phyloP scores from a whole-genome alignment of 1,140 invertebrate species.

The Stenopsyche tienmushanensis region DNA sequence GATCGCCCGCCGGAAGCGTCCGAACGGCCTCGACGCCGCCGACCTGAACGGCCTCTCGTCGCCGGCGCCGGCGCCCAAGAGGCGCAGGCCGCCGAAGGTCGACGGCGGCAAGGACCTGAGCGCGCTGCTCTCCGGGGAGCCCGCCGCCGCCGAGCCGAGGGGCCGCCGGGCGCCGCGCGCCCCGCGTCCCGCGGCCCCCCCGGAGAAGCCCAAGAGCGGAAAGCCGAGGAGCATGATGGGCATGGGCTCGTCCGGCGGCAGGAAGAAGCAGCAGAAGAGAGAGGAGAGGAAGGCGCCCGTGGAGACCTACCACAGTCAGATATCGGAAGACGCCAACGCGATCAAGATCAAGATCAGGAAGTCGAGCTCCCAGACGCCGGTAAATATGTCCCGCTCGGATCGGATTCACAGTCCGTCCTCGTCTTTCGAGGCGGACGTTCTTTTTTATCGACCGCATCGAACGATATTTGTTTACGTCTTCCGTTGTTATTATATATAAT shows the following conservation, averaged over 20 bases:
- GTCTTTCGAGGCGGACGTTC: not conserved
- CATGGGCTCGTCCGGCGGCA: slow-evolving; percentile 50
- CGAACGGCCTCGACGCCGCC: too few species aligned
- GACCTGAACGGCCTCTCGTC: slow-evolving; percentile 19
- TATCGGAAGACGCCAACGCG: slow-evolving; percentile 52
- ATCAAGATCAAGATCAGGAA: slow-evolving; percentile 53
- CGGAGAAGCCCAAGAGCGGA: slow-evolving; percentile 55
- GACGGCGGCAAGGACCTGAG: slow-evolving; percentile 37
- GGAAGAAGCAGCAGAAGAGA: slow-evolving; percentile 11
- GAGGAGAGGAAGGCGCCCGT: slow-evolving; percentile 32
- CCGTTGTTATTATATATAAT: too few species aligned
- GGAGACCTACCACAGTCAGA: slow-evolving; percentile 55
- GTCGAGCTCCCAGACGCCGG: slow-evolving; percentile 20
- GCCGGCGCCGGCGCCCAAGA: slow-evolving; percentile 43
- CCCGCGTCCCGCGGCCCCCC: slow-evolving; percentile 53
- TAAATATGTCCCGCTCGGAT: too few species aligned
- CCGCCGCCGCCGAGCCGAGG: slow-evolving; percentile 55
- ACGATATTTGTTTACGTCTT: too few species aligned
- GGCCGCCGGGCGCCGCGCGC: slow-evolving; percentile 53
- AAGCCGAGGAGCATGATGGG: slow-evolving; percentile 56
- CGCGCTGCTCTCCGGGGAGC: slow-evolving; percentile 30
- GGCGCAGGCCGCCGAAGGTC: slow-evolving; percentile 49
- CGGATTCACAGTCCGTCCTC: not conserved
- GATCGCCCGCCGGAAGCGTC: slow-evolving; percentile 48
- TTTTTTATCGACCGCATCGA: too few species aligned